Percentiles rank a stretch among this genome's conserved stretches.
phyloP scores from a whole-genome alignment of 2,113 vertebrate species.

The Ceyx cyanopectus region DNA sequence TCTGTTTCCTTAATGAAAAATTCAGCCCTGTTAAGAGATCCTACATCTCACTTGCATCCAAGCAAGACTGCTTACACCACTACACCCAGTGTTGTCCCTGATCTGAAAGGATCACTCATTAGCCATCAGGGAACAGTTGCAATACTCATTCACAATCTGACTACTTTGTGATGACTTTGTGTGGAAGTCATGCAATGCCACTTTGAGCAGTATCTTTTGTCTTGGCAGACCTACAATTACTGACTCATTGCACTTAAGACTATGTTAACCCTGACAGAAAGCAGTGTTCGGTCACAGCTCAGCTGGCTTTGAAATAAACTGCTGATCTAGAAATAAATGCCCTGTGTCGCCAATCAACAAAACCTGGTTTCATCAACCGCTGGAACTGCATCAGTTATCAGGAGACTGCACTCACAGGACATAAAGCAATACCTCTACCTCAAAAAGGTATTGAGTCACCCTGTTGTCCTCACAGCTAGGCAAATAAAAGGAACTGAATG shows the following conservation, averaged over 20 bases:
- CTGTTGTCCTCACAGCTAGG: neutral
- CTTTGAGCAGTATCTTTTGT: neutral
- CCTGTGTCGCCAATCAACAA: neutral
- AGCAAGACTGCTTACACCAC: fast-evolving
- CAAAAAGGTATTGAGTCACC: neutral
- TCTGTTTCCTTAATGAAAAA: neutral
- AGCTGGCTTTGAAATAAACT: neutral
- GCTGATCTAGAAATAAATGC: neutral
- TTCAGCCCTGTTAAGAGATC: neutral
- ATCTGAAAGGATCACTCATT: neutral
- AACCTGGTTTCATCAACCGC: neutral
- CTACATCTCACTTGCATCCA: neutral
- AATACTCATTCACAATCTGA: neutral
- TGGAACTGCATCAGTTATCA: neutral
- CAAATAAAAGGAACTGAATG: neutral
- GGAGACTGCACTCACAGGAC: neutral
- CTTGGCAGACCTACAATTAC: neutral
- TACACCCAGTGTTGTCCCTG: neutral
- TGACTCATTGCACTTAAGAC: neutral
- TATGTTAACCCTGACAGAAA: fast-evolving
- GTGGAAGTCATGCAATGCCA: neutral
- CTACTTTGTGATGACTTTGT: neutral
- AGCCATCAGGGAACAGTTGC: neutral
- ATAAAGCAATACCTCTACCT: neutral
- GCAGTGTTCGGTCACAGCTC: neutral